Conservation (phyloP, 1,140 invertebrate species). For the Pissodes strobi region DNA sequence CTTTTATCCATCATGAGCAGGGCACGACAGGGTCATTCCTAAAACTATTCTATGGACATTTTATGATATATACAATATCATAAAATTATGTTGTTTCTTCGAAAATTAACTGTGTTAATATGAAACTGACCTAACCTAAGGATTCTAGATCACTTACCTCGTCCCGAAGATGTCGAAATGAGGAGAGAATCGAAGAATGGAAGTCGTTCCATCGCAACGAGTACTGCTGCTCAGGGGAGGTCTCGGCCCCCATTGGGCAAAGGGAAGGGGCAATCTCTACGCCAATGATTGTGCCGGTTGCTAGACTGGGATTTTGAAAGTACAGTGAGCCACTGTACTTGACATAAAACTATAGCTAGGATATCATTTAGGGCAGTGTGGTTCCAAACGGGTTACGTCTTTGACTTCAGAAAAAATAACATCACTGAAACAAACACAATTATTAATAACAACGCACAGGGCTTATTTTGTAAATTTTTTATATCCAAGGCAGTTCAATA, state of each 20-base stretch:
- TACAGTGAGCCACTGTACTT: conserved; percentile 14
- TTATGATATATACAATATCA: too few species aligned
- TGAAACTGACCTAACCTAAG: too few species aligned
- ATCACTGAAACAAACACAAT: too few species aligned
- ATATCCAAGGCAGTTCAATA: too few species aligned
- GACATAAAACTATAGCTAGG: background rate
- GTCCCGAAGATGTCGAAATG: conserved; percentile 82
- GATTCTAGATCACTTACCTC: too few species aligned
- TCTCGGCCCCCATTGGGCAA: conserved; percentile 62
- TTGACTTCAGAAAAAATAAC: background rate
- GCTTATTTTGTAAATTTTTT: too few species aligned
- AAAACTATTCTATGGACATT: too few species aligned
- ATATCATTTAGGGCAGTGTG: background rate
- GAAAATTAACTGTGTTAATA: too few species aligned
- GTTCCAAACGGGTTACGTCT: background rate
- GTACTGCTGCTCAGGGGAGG: conserved; percentile 77
- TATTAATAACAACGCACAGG: too few species aligned
- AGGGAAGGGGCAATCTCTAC: conserved; percentile 56
- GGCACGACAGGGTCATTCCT: too few species aligned
- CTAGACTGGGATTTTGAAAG: background rate
- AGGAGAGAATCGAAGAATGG: conserved; percentile 84
- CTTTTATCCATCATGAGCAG: too few species aligned
- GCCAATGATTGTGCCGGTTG: conserved; percentile 55
- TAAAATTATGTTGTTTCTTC: too few species aligned
- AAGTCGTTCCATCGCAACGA: conserved; percentile 93